A percentile compares a stretch with the other conserved stretches of the same genome.
phyloP scores from a whole-genome alignment of 2,797 vertebrate species.

The Antennarius maculatus region DNA sequence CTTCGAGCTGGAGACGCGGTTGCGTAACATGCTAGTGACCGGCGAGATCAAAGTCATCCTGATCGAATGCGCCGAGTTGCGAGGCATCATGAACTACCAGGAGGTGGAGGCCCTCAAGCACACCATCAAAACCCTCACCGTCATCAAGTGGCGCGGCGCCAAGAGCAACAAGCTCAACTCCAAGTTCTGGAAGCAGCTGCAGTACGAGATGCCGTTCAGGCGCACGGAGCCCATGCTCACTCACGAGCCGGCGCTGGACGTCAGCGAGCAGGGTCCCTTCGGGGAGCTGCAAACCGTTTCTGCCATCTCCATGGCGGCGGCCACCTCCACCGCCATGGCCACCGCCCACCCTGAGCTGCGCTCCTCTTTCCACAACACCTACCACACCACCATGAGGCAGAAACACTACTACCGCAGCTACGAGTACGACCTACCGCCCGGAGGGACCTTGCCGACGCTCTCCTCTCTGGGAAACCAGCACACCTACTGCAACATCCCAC shows the following conservation, averaged over 20 bases:
- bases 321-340: conserved; percentile 96
- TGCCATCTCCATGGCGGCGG: conserved; percentile 97
- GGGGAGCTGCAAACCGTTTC: conserved; percentile 98
- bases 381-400: conserved; percentile 98
- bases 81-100: conserved; percentile 99
- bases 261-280: conserved; percentile 97
- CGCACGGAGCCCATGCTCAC: conserved; percentile 93
- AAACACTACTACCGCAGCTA: conserved; percentile 99
- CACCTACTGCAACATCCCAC: conserved; percentile 99
- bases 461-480: conserved; percentile 97
- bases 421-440: conserved; percentile 90
- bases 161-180: conserved; percentile 98
- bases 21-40: conserved; percentile 95
- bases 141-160: conserved; percentile 97
- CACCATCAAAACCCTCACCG: conserved; percentile 96
- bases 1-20: conserved; percentile 97
- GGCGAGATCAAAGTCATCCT: conserved; percentile 99
- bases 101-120: conserved; percentile 98
- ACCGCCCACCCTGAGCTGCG: conserved; percentile 97
- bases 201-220: conserved; percentile 99
- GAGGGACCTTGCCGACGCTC: conserved; percentile 94
- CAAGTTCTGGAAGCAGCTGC: conserved; percentile 99
- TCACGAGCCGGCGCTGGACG: conserved; percentile 94
- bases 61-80: conserved; percentile 96
- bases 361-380: conserved; percentile 96